Percentiles rank a stretch among this genome's conserved stretches.
phyloP scores from a whole-genome alignment of 2,797 vertebrate species.

The Liasis olivaceus region DNA sequence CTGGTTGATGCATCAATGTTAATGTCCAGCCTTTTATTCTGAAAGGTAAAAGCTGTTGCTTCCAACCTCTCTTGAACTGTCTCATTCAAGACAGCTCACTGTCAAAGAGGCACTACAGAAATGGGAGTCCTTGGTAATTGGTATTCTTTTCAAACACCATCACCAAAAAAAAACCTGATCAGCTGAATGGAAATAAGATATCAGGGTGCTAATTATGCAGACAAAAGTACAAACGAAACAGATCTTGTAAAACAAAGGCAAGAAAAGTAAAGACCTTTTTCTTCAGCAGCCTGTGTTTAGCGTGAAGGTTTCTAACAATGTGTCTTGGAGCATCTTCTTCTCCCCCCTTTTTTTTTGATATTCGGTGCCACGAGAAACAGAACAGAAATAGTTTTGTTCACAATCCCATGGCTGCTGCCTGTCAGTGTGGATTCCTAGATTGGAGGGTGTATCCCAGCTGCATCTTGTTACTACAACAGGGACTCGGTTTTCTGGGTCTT shows the following conservation, averaged over 20 bases:
- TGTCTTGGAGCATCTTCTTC: not conserved
- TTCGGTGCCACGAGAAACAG: not conserved
- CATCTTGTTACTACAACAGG: not conserved
- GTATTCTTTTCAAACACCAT: constrained; percentile 21
- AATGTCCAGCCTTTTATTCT: not conserved
- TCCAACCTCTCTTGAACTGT: not conserved
- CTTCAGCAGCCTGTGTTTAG: constrained; percentile 38
- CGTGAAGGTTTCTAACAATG: constrained; percentile 3
- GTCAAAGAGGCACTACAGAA: constrained; percentile 2
- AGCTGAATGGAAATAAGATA: not conserved
- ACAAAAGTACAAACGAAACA: constrained; percentile 50
- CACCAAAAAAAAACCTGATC: constrained; percentile 34
- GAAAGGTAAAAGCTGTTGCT: not conserved
- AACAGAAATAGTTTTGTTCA: not conserved
- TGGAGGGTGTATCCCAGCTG: not conserved
- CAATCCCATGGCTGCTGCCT: not conserved
- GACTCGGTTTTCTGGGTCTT: not conserved
- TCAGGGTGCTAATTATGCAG: constrained; percentile 53
- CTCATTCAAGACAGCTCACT: constrained; percentile 28
- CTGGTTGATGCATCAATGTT: constrained; percentile 38
- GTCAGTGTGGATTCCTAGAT: not conserved
- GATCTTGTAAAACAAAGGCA: constrained; percentile 31
- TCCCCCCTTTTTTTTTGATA: not conserved
- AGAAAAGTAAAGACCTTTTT: constrained; percentile 31
- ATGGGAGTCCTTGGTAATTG: constrained; percentile 15